Evolutionary conservation across 2,888 invertebrate species (phyloP), one percentile per base, ranked within the genome.

Genomic region (Tanypteryx hageni): DNA sequence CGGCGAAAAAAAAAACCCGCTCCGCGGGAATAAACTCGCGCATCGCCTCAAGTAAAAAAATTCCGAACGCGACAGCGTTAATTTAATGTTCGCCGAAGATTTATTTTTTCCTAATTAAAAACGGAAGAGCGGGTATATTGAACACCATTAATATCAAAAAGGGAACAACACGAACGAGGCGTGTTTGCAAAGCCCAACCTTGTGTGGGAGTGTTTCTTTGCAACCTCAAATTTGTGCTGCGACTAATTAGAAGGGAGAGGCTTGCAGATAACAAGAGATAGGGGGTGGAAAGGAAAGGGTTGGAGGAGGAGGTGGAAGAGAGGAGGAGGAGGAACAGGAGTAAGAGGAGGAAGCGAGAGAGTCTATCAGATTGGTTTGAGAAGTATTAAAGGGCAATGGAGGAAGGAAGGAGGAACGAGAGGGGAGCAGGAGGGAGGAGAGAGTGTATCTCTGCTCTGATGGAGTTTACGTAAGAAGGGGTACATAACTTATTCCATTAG

Each of bases 281-380:
- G 31, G 83, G 13, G 16, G 61, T 18, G n/a, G 57, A 22, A 59
- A n/a, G 10, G 59, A 59, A 16, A 27, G 89, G 22, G 56, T 56
- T n/a, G 18, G 57, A 10, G 56, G 56, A 8, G 27, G 83, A 57
- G 83, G 11, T 44, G 22, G 18, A 44, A 56, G 76, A 27, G 76
- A 9, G 44, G 9, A 9, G 18, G 13, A 7, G 44, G 31, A 10
- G 82, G 82, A 82, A 18, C 82, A 27, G 31, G 82, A 82, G 44
- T 14, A 11, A 31, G 82, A 83, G 82, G 27, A 10, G 44, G 11
- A 27, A n/a, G 4, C n/a, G 83, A n/a, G 57, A 44, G 68, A 89
- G 89, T 89, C 89, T 89, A 89, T 89, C 89, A 89, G 89, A 89
- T 89, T 89, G 89, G 89, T 89, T 89, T 89, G 89, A 89, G 89